Base-by-base conservation (phyloP, 2,113 vertebrate species). In the Hypocryptadius cinnamomeus region DNA sequence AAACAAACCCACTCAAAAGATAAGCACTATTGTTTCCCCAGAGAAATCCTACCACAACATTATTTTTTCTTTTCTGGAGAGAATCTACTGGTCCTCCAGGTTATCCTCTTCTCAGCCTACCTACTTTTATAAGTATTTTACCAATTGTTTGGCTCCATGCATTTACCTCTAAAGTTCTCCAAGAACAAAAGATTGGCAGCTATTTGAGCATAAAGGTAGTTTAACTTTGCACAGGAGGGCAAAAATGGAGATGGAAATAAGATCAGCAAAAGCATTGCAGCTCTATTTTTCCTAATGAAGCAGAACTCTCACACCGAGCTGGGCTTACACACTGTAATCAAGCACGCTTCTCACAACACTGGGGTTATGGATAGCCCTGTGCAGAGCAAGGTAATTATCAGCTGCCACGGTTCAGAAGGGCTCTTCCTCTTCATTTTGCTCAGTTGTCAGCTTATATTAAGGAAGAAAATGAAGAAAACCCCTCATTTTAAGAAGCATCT, bases 301-400 rank as follows among this genome's bases (percentile, higher is more conserved):
- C 94, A 96, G 96, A 97, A 97, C 89, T 96, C 92, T 95, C 71
- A 6, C 78, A 93, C 39, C 2, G 13, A 96, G 83, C 91, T 96
- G 69, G 94, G 95, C 86, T 97, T 90, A 70, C 94, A 93, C 65
- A 70, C 93, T 96, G 95, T 97, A 97, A 97, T 98, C 96, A 97
- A 95, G 92, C 82, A 89, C 70, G 89, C 79, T 96, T 90, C 92
- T 95, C 82, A 94, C 95, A 97, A 53, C 85, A 76, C 95, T 91
- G 90, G 87, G 90, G 95, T 97, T 98, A 94, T 94, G 96, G 93
- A 95, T 63, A 97, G 94, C 87, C 92, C 86, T 96, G 85, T 19
- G 57, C 95, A 90, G 92, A 97, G 88, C 65, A 96, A 89, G 84
- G 93, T 97, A 97, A 97, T 98, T 98, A 98, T 97, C 95, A 97